Evolutionary conservation across 2,797 vertebrate species (phyloP).

Genomic region (Pseudomugil tenellus): DNA sequence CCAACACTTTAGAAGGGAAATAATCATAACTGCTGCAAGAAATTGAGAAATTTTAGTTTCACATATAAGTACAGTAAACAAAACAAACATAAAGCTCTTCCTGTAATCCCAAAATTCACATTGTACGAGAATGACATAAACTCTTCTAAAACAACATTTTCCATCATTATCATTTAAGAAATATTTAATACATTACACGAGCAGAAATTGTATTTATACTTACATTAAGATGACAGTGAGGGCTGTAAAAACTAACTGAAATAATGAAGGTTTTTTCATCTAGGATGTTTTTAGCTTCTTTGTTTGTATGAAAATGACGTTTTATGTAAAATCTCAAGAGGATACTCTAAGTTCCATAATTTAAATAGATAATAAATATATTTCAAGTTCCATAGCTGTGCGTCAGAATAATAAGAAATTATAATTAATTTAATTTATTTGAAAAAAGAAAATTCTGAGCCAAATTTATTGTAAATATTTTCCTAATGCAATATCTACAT

Average conservation of each 20-base stretch:
- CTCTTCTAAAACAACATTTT: not conserved
- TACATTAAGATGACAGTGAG: not conserved
- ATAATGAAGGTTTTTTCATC: not conserved
- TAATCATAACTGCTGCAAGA: constrained; percentile 3
- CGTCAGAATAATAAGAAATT: not conserved
- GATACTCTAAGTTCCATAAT: not conserved
- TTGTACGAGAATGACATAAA: not conserved
- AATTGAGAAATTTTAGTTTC: not conserved
- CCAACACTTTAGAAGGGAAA: not conserved
- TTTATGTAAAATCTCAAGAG: not conserved
- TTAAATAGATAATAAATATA: not conserved
- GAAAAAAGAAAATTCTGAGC: not conserved
- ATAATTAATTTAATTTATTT: not conserved
- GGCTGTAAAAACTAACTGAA: not conserved
- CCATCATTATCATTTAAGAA: not conserved
- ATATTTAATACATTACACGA: not conserved
- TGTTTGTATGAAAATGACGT: not conserved
- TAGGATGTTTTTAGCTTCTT: too few relatives aligned
- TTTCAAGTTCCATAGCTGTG: not conserved
- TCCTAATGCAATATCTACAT: not conserved
- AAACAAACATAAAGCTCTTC: not conserved
- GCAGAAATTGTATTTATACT: not conserved
- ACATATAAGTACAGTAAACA: not conserved
- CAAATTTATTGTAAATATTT: not conserved
- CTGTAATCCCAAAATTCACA: not conserved